Evolutionary conservation across 2,888 invertebrate genomes (phyloP).

Genomic region (Sarcophaga variegata): DNA sequence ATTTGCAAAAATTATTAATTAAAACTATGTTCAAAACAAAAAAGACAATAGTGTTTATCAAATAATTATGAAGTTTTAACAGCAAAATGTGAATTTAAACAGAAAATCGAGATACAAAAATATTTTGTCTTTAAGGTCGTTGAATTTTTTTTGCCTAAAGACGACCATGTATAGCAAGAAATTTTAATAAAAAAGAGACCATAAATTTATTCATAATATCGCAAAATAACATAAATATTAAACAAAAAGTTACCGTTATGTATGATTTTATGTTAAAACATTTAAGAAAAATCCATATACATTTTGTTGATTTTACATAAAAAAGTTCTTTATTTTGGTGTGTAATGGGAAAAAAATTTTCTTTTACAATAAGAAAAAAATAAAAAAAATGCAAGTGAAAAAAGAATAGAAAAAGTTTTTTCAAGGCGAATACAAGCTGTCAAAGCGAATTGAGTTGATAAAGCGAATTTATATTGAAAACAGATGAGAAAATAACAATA

Average conservation of each 20-base stretch:
- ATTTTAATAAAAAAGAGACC: background rate
- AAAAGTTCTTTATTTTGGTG: constrained; percentile 43
- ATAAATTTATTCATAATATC: constrained; percentile 11
- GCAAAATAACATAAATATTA: background rate
- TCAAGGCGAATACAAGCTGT: constrained; percentile 55
- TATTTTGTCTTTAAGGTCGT: constrained; percentile 64
- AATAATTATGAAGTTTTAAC: constrained; percentile 42
- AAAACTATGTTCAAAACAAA: constrained; percentile 51
- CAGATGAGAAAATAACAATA: constrained; percentile 68
- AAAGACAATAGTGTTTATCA: constrained; percentile 59
- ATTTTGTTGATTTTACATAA: background rate
- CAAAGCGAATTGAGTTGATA: constrained; percentile 52
- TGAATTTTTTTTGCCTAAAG: constrained; percentile 55
- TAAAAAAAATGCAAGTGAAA: constrained; percentile 53
- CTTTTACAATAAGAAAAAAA: background rate
- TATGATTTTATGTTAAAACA: constrained; percentile 13
- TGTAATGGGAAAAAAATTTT: constrained; percentile 34
- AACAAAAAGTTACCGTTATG: background rate
- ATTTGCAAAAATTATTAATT: constrained; percentile 66
- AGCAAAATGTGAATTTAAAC: constrained; percentile 56
- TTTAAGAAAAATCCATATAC: background rate
- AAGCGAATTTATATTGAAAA: constrained; percentile 58
- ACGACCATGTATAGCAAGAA: constrained; percentile 56
- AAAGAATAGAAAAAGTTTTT: constrained; percentile 47
- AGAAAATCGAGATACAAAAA: constrained; percentile 37